These are phyloP conservation scores for Hypomecis atomaria DNA, from an alignment of 2,888 invertebrate species.

Conservation along the genomic window DNA sequence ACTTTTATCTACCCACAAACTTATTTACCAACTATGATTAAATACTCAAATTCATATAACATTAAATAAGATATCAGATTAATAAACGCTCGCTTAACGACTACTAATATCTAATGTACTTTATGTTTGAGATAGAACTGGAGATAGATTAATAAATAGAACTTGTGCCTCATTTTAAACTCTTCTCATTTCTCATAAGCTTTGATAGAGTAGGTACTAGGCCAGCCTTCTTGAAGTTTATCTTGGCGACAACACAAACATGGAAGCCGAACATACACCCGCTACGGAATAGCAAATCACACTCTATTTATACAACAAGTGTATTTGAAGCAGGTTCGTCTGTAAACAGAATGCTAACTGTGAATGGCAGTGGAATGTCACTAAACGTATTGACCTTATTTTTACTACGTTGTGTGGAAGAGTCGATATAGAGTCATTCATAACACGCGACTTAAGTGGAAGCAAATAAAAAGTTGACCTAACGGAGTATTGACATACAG, in stretches of 20 bases:
- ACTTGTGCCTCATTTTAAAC: too few species aligned
- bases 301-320: slow-evolving; percentile 72
- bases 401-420: slow-evolving; percentile 33
- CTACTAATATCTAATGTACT: too few species aligned
- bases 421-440: slow-evolving; percentile 20
- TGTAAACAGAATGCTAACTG: slow-evolving; percentile 76
- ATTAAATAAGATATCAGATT: too few species aligned
- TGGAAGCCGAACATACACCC: slow-evolving; percentile 68
- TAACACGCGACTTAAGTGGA: slow-evolving; percentile 16
- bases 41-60: too few species aligned
- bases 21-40: too few species aligned
- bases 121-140: too few species aligned
- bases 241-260: slow-evolving; percentile 79
- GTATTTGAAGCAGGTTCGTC: slow-evolving; percentile 66
- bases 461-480: slow-evolving; percentile 20
- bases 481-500: slow-evolving; percentile 15
- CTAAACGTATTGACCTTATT: slow-evolving; percentile 51
- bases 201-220: slow-evolving; percentile 39
- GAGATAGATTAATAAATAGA: too few species aligned
- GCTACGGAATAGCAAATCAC: slow-evolving; percentile 81
- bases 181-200: neutral
- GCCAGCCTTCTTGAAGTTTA: slow-evolving; percentile 66
- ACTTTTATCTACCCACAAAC: too few species aligned
- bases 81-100: too few species aligned
- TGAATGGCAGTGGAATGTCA: slow-evolving; percentile 67